These are phyloP conservation scores for Protobothrops flavoviridis DNA, from an alignment of 2,113 vertebrate species.

Conservation along the genomic window DNA sequence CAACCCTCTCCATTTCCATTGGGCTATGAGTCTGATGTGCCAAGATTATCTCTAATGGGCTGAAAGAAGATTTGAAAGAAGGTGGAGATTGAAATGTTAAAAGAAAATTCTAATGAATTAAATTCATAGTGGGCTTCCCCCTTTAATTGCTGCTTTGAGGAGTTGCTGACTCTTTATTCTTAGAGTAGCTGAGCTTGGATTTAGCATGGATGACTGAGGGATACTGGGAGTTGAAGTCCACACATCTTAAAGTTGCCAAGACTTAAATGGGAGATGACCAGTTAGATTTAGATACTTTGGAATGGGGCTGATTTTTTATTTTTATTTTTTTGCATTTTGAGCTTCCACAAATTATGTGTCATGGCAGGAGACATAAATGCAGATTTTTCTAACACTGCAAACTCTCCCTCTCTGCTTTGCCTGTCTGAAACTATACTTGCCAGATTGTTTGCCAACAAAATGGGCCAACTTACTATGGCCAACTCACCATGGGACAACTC, in stretches of 20 bases:
- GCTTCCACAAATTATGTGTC: constrained; percentile 25
- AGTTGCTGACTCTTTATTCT: constrained; percentile 63
- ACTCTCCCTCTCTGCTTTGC: constrained; percentile 22
- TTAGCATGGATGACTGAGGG: not conserved
- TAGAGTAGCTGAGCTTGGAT: constrained; percentile 27
- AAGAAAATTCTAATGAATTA: constrained; percentile 63
- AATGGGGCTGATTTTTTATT: not conserved
- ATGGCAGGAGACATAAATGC: constrained; percentile 50
- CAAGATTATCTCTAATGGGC: constrained; percentile 25
- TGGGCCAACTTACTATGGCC: no score
- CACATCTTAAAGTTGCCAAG: not conserved
- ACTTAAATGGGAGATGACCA: not conserved
- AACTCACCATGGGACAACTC: not conserved
- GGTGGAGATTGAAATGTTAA: constrained; percentile 41
- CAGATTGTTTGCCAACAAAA: not conserved
- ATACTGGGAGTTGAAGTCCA: not conserved
- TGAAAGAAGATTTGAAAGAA: constrained; percentile 1
- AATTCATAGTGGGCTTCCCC: constrained; percentile 57
- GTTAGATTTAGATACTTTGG: not conserved
- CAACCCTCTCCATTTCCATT: constrained; percentile 46
- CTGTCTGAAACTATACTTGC: constrained; percentile 54
- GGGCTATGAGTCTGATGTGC: constrained; percentile 21
- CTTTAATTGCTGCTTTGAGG: constrained; percentile 58
- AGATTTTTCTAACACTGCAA: constrained; percentile 41
- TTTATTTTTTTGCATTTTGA: not conserved